Base-by-base conservation (phyloP, 2,888 invertebrate species). In the Macrophya annulata region DNA sequence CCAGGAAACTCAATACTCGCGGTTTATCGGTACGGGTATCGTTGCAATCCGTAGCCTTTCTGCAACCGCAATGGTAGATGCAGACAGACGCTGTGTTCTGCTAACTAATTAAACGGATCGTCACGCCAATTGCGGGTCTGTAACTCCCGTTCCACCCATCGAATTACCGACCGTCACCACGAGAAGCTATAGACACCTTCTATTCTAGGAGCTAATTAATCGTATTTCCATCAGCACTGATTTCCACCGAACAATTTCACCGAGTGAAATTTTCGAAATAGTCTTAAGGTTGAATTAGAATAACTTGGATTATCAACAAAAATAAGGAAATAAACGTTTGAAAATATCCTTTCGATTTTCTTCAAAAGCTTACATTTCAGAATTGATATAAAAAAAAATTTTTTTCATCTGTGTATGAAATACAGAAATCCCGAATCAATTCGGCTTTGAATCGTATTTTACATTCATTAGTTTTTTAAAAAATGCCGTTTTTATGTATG, bases 51-150 rank as follows among this genome's bases (percentile, higher is more conserved):
- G n/a, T 17, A 51, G 12, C 21, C 21, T 45, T 72, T n/a, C 45
- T 74, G 5, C 10, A 21, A 43, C 45, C 40, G 48, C 74, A 21
- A 10, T 4, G 25, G 74, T 48, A 25, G 37, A 21, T 72, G 72
- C 72, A 72, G 72, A 77, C 77, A 37, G 48, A 21, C 51, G 40
- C 62, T 21, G 37, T 40, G 62, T 81, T 77, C 62, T 40, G 62
- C 59, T 81, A 62, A 81, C 79, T 81, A 81, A 81, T 81, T 62
- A 81, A 81, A 81, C 79, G 62, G 79, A 81, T 81, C 79, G 62
- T 81, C 79, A 62, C 79, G 43, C 79, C 79, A 81, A 81, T 81
- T 81, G 79, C 59, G 79, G 37, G 37, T 62, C 79, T 62, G 59
- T 62, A 62, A 51, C 40, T 81, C 37, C 43, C 59, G 10, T 10